Evolutionary conservation across 1,140 invertebrate genomes (phyloP), one percentile per base, ranked within the genome.

Genomic region (Sitophilus oryzae): DNA sequence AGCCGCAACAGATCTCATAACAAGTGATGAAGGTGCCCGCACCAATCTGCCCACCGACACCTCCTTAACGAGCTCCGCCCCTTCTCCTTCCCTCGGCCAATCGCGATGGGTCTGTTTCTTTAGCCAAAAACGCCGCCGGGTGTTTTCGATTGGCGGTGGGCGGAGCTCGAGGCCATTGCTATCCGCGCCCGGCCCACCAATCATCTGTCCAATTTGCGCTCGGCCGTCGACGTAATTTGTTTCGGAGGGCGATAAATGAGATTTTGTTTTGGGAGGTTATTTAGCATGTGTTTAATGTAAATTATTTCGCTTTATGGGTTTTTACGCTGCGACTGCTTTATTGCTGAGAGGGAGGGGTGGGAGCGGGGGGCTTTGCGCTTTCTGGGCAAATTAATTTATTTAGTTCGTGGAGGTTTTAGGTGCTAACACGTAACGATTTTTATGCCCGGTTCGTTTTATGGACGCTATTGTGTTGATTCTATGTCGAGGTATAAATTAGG

Each of bases 281-380:
- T 70, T 67, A 70, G 62, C 62, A 66, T 67, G 68, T 70, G 60
- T 63, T 70, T 67, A 69, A 67, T 70, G 67, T 67, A 67, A 67
- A 69, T 69, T 67, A 69, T 69, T 69, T 64, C 63, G 48, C 21
- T 66, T 69, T 69, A 67, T 63, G 56, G 59, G 43, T 59, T 62
- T 62, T 62, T 56, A 58, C 58, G 56, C 47, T 64, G 52, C 56
- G 54, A 64, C 56, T 65, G 52, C 59, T 67, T 66, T 64, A 67
- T 64, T 60, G 61, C 57, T 49, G 42, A 30, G 5, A 11, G 25
- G 25, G 25, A 30, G 5, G 5, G 5, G 25, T 11, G 25, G 25
- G 25, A 11, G 25, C 25, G 25, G 5, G 11, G 25, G 25, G 25
- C 5, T 11, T 11, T 30, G 25, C 25, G 25, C n/a, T n/a, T 40